phyloP scores from a whole-genome alignment of 1,140 invertebrate species.

The Globodera ellingtonae region DNA sequence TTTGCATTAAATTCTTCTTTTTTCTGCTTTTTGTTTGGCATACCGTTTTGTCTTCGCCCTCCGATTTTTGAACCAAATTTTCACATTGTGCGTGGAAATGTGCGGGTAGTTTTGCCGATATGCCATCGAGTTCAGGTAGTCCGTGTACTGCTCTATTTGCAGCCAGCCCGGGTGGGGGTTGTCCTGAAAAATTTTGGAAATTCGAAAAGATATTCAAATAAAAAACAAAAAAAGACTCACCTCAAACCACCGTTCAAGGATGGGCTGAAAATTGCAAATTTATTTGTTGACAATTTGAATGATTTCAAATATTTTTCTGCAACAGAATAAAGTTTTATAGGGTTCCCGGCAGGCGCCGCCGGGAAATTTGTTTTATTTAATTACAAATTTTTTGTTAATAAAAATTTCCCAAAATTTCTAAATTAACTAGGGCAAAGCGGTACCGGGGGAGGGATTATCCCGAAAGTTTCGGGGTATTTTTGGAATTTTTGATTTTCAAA shows the following conservation, averaged over 20 bases:
- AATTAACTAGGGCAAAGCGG: too few relatives aligned
- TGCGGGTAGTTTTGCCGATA: conserved; percentile 63
- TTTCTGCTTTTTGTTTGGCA: too few relatives aligned
- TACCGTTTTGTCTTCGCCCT: conserved; percentile 60
- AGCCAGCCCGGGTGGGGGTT: conserved; percentile 64
- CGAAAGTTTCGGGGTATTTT: too few relatives aligned
- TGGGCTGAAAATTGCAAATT: conserved; percentile 32
- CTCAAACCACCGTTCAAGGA: conserved; percentile 56
- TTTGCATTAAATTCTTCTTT: not conserved
- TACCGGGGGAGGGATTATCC: too few relatives aligned
- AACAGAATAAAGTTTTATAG: too few relatives aligned
- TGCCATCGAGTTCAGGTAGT: conserved; percentile 51
- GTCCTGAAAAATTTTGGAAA: conserved; percentile 47
- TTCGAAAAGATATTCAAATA: not conserved
- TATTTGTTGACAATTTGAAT: too few relatives aligned
- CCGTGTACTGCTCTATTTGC: conserved; percentile 63
- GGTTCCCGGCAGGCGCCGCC: too few relatives aligned
- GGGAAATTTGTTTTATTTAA: too few relatives aligned
- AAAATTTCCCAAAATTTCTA: too few relatives aligned
- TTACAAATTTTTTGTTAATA: too few relatives aligned
- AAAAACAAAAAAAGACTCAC: not conserved
- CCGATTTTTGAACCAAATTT: conserved; percentile 64
- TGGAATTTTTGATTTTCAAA: too few relatives aligned
- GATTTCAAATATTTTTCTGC: too few relatives aligned
- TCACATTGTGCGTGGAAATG: conserved; percentile 62